These are phyloP conservation scores for Mizuhopecten yessoensis DNA, from an alignment of 1,140 invertebrate species.

Conservation along the genomic window DNA sequence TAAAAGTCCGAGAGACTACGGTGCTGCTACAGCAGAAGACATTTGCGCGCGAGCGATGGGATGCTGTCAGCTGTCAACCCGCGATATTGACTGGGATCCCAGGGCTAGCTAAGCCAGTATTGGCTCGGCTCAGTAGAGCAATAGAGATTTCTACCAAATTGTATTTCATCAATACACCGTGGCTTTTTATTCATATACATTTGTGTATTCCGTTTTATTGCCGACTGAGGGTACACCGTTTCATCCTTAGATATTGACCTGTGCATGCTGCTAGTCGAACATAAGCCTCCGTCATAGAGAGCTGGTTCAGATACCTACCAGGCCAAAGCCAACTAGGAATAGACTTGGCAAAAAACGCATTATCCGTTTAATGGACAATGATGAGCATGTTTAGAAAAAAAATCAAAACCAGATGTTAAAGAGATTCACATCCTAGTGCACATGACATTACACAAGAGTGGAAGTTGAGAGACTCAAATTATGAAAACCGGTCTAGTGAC, in stretches of 20 bases:
- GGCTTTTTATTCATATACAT: constrained; percentile 34
- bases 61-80: constrained; percentile 46
- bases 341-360: background rate
- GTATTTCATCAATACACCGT: constrained; percentile 46
- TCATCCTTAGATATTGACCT: constrained; percentile 24
- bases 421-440: background rate
- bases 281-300: background rate
- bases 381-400: background rate
- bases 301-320: constrained; percentile 22
- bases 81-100: constrained; percentile 33
- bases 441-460: background rate
- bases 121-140: background rate
- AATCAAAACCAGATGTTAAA: background rate
- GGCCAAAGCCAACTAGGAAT: constrained; percentile 29
- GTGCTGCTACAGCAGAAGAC: constrained; percentile 32
- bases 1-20: constrained; percentile 12
- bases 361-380: constrained; percentile 4
- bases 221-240: constrained; percentile 12
- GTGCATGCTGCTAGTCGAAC: constrained; percentile 19
- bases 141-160: constrained; percentile 45
- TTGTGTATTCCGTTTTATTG: constrained; percentile 8
- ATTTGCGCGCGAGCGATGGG: constrained; percentile 30
- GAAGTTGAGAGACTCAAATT: constrained; percentile 30
- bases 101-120: constrained; percentile 12
- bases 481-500: constrained; percentile 1